These are phyloP conservation scores for Phrynocephalus forsythii DNA, from an alignment of 2,797 vertebrate genomes.

Conservation along the genomic window DNA sequence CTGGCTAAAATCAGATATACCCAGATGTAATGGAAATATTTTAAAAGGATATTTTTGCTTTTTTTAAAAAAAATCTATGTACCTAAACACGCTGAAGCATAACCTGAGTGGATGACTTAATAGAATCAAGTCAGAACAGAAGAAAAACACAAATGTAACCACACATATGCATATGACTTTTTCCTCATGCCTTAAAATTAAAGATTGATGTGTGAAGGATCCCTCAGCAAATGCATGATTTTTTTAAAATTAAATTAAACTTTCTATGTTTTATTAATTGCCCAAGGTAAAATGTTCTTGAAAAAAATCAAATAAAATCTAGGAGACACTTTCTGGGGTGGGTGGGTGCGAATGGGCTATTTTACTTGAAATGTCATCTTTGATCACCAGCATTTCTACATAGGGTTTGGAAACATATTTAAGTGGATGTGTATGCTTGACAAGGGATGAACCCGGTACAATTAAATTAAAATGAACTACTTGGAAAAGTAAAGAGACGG, in stretches of 20 bases:
- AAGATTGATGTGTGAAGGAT: conserved; percentile 21
- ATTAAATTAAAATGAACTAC: conserved; percentile 76
- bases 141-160: conserved; percentile 48
- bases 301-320: conserved; percentile 21
- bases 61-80: conserved; percentile 28
- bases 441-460: conserved; percentile 68
- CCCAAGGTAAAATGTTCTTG: conserved; percentile 44
- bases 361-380: conserved; percentile 69
- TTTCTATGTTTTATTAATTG: conserved; percentile 28
- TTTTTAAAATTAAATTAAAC: conserved; percentile 30
- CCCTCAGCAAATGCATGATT: conserved; percentile 14
- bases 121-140: conserved; percentile 46
- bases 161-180: conserved; percentile 37
- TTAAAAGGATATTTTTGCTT: conserved; percentile 37
- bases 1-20: conserved; percentile 69
- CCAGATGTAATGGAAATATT: conserved; percentile 48
- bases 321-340: background rate
- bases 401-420: conserved; percentile 74
- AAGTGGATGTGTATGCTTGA: conserved; percentile 65
- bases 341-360: background rate
- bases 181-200: conserved; percentile 33
- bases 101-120: conserved; percentile 45
- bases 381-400: conserved; percentile 49
- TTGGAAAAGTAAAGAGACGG: conserved; percentile 80
- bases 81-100: conserved; percentile 46